Evolutionary conservation across 2,797 vertebrate species (phyloP).

Genomic region (Crocodylus rhombifer): DNA sequence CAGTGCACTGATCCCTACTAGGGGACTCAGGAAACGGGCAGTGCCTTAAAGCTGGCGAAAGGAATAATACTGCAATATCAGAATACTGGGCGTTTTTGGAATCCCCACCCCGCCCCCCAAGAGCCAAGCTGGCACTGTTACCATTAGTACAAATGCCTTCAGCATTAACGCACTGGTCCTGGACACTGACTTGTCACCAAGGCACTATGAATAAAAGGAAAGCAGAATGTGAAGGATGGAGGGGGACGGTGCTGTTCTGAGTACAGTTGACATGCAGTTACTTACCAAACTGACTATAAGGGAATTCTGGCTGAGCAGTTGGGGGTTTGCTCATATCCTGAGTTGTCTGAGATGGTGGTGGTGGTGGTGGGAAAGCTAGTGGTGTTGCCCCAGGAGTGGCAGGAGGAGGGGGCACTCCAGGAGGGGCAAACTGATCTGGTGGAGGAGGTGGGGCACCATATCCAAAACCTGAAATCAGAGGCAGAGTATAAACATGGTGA

Average conservation of each 20-base stretch:
- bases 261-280: constrained; percentile 30
- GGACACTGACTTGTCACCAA: background rate
- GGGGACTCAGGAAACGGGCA: background rate
- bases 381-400: constrained; percentile 93
- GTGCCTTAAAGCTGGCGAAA: background rate
- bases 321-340: constrained; percentile 99
- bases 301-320: constrained; percentile 95
- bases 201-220: background rate
- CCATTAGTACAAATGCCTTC: background rate
- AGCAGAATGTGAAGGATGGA: background rate
- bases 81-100: background rate
- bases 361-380: constrained; percentile 93
- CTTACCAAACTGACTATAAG: constrained; percentile 99
- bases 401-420: constrained; percentile 94
- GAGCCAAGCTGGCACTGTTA: background rate
- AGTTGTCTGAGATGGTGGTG: constrained; percentile 94
- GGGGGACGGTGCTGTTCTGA: background rate
- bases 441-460: constrained; percentile 93
- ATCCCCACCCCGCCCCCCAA: background rate
- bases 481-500: background rate
- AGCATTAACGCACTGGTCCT: background rate
- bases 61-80: constrained; percentile 4
- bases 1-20: background rate
- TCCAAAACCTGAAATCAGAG: constrained; percentile 88
- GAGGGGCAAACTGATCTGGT: constrained; percentile 96